Percentiles rank a stretch among this genome's conserved stretches.
These are phyloP conservation scores for Trachymyrmex cornetzi DNA, from an alignment of 1,140 invertebrate genomes.

Conservation along the genomic window DNA sequence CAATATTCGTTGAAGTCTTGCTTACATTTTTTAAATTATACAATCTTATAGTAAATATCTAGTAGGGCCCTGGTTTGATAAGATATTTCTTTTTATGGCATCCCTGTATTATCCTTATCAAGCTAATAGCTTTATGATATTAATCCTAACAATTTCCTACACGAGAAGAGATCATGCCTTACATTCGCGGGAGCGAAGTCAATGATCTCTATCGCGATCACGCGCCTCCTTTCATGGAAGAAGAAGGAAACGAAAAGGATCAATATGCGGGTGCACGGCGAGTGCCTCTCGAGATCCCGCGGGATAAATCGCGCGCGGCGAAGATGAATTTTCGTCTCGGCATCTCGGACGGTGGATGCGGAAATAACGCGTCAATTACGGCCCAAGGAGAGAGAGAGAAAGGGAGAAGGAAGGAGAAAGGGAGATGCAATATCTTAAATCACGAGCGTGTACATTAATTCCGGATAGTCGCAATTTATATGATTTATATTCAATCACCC, in stretches of 20 bases:
- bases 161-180: constrained; percentile 74
- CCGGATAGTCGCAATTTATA: constrained; percentile 69
- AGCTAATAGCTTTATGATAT: no score
- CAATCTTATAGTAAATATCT: no score
- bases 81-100: no score
- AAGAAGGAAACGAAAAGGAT: background rate
- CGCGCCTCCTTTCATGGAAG: constrained; percentile 60
- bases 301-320: constrained; percentile 60
- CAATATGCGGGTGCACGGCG: background rate
- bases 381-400: background rate
- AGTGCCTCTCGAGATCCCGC: constrained; percentile 16
- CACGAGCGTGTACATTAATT: constrained; percentile 69
- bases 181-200: constrained; percentile 81
- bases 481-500: constrained; percentile 71
- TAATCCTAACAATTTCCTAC: no score
- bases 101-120: no score
- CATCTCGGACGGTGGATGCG: constrained; percentile 48
- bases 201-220: constrained; percentile 83
- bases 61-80: no score
- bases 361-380: constrained; percentile 73
- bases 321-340: constrained; percentile 67
- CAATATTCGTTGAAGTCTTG: no score
- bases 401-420: background rate
- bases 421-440: constrained; percentile 65
- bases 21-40: no score